Evolutionary conservation across 2,888 invertebrate species (phyloP), one percentile per base, ranked within the genome.

Genomic region (Sialis lutaria): DNA sequence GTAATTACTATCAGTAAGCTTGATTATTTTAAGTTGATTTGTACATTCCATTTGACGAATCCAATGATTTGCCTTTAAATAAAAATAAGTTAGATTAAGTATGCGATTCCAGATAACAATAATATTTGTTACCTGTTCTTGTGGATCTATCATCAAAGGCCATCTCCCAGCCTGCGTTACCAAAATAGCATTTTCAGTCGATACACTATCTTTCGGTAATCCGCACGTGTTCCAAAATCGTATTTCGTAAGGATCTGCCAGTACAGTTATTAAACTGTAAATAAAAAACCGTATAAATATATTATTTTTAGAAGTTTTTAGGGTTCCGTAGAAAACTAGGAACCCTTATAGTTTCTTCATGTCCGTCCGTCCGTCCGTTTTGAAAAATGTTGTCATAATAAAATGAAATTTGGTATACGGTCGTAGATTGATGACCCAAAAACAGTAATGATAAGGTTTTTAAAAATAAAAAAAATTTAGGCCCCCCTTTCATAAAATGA

Each of bases 81-180:
- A 2, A 32, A 37, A 39, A 40, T 9, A 31, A 3, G 34, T 46
- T 22, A 35, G 22, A 22, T 22, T 22, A 22, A 4, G 22, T 22
- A 22, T 22, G 22, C 22, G 22, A 22, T 22, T 22, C 22, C 22
- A 12, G 10, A 22, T 33, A 9, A 8, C 35, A 9, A 35, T 35
- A 35, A 8, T 9, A 35, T 8, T n/a, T 9, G 5, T 54, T 46
- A 84, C 85, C 68, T 93, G 92, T 60, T 91, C 91, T 62, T 95
- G 92, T 0, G 95, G 95, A 66, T 95, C 93, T 50, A 93, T 90
- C 76, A 92, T 88, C 12, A 95, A 71, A 0, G 93, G 90, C 90
- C 88, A 88, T 9, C 85, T 72, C 6, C 83, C 76, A 4, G 80
- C 85, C 57, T 74, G 77, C 10, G 82, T 90, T 42, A 91, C 90